Percentiles rank a stretch among this genome's conserved stretches.
Conservation (phyloP, 2,113 vertebrate species). For the Entomyzon cyanotis region DNA sequence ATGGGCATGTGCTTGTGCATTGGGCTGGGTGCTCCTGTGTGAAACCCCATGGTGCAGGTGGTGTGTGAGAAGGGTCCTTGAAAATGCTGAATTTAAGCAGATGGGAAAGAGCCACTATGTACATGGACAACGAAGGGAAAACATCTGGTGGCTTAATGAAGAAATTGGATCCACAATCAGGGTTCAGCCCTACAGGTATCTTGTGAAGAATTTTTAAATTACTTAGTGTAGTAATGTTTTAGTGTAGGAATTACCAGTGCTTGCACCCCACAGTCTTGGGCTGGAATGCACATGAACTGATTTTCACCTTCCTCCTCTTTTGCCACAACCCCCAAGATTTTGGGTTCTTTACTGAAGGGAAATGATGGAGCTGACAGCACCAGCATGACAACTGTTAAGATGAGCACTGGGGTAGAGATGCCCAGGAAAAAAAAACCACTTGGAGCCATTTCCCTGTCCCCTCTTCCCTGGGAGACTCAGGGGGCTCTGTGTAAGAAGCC, state of each 20-base stretch:
- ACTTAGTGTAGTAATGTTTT: neutral
- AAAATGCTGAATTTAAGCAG: neutral
- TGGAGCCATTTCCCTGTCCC: neutral
- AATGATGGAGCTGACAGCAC: neutral
- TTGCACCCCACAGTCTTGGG: neutral
- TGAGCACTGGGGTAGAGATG: too few species aligned
- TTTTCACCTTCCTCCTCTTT: neutral
- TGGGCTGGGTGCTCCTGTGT: neutral
- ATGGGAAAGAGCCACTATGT: neutral
- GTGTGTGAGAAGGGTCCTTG: neutral
- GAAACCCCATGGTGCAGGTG: neutral
- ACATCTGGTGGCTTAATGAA: neutral
- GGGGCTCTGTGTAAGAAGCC: neutral
- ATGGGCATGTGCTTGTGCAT: fast-evolving
- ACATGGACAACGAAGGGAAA: neutral
- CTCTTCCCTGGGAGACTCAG: neutral
- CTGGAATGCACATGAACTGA: neutral
- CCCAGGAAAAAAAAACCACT: neutral
- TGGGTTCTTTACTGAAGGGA: neutral
- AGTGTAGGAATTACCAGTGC: neutral
- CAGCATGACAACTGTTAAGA: neutral
- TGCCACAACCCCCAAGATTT: neutral
- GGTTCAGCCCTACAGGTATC: neutral
- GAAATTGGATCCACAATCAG: neutral
- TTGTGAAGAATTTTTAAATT: neutral